phyloP scores from a whole-genome alignment of 2,113 vertebrate genomes.

The Varanus komodoensis region DNA sequence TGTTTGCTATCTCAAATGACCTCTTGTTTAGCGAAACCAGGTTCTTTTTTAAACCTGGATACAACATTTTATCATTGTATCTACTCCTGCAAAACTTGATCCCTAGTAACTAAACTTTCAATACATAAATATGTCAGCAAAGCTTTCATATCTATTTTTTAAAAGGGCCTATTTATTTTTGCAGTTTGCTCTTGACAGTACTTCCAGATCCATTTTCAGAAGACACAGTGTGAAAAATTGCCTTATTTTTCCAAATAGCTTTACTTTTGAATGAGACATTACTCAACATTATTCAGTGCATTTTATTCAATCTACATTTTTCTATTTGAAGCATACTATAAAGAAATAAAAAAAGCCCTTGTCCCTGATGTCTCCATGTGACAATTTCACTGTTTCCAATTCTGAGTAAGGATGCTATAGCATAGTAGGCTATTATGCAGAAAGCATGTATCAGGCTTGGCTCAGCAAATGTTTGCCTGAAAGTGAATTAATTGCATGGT shows the following conservation, averaged over 20 bases:
- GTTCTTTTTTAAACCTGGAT: not conserved
- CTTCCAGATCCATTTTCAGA: constrained; percentile 20
- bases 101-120: constrained; percentile 1
- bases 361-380: not conserved
- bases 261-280: constrained; percentile 37
- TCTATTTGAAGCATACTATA: constrained; percentile 32
- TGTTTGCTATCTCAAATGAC: too few relatives aligned
- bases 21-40: not conserved
- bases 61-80: not conserved
- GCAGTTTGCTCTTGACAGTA: not conserved
- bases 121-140: not conserved
- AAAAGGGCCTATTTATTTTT: not conserved
- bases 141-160: not conserved
- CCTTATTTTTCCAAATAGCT: constrained; percentile 25
- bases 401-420: not conserved
- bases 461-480: constrained; percentile 42
- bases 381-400: not conserved
- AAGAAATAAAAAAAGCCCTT: constrained; percentile 5
- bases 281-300: constrained; percentile 17
- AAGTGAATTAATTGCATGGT: constrained; percentile 39
- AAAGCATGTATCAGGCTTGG: constrained; percentile 38
- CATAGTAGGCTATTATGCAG: not conserved
- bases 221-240: constrained; percentile 27
- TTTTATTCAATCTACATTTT: constrained; percentile 34
- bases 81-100: constrained; percentile 17